Evolutionary conservation across 2,888 invertebrate species (phyloP).

Genomic region (Amorpha juglandis): DNA sequence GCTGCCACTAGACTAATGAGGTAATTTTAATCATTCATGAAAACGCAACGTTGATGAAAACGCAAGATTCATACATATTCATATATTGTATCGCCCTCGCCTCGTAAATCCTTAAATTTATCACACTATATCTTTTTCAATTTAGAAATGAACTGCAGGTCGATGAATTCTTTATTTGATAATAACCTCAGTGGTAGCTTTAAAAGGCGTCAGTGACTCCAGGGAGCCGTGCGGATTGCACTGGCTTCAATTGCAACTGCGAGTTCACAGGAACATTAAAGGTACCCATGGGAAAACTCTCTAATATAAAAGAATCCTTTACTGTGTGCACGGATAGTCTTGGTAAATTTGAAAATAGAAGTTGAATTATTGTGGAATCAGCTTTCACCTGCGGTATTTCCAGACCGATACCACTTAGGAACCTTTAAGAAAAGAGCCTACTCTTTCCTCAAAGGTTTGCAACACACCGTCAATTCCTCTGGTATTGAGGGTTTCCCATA

Average conservation of each 20-base stretch:
- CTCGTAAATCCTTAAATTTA: background rate
- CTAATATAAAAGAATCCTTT: background rate
- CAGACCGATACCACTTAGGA: too few relatives aligned
- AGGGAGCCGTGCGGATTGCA: background rate
- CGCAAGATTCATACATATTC: too few relatives aligned
- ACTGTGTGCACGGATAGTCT: background rate
- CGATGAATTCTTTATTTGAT: slow-evolving; percentile 16
- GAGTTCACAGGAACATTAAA: slow-evolving; percentile 2
- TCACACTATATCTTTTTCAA: background rate
- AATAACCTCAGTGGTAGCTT: background rate
- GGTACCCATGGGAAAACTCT: background rate
- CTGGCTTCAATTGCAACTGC: background rate
- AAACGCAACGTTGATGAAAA: too few relatives aligned
- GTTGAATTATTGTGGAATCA: too few relatives aligned
- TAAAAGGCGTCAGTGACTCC: background rate
- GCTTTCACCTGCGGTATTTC: too few relatives aligned
- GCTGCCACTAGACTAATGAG: too few relatives aligned
- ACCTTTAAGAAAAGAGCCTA: too few relatives aligned
- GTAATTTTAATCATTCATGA: too few relatives aligned
- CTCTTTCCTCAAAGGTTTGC: too few relatives aligned
- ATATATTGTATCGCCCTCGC: too few relatives aligned
- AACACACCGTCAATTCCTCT: too few relatives aligned
- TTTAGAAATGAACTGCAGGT: slow-evolving; percentile 9
- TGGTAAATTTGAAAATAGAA: background rate
- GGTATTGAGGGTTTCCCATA: too few relatives aligned